phyloP scores from a whole-genome alignment of 1,140 invertebrate species.

The Euwallacea similis region DNA sequence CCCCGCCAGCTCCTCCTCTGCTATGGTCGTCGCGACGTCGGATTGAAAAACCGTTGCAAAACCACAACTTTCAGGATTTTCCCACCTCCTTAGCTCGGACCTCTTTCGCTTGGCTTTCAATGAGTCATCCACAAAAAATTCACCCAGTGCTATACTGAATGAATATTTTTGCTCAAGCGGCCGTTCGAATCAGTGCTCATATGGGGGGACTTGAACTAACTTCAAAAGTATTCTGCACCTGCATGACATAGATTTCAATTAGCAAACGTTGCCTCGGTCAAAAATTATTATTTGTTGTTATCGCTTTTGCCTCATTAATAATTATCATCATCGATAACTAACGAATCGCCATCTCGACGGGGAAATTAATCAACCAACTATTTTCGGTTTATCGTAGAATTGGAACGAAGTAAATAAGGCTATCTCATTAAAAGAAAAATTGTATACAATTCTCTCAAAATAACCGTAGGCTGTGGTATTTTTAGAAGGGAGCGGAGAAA shows the following conservation, averaged over 20 bases:
- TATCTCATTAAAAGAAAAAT: constrained; percentile 46
- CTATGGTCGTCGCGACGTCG: constrained; percentile 18
- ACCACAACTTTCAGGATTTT: constrained; percentile 28
- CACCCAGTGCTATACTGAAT: constrained; percentile 17
- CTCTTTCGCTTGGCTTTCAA: constrained; percentile 38
- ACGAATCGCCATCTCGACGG: background rate
- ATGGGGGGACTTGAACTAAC: background rate
- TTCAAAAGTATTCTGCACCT: background rate
- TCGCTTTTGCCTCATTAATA: background rate
- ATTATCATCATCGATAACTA: background rate
- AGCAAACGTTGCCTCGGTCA: background rate
- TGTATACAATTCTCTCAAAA: constrained; percentile 53
- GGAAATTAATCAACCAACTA: constrained; percentile 24
- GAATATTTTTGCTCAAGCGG: constrained; percentile 18
- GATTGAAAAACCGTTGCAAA: constrained; percentile 23
- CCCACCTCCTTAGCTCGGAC: constrained; percentile 39
- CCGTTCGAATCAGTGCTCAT: background rate
- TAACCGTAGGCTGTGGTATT: constrained; percentile 51
- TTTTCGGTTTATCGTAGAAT: constrained; percentile 29
- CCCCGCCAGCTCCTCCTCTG: constrained; percentile 35
- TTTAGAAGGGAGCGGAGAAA: constrained; percentile 53
- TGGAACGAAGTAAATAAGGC: constrained; percentile 35
- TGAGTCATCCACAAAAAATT: constrained; percentile 39
- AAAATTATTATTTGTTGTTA: constrained; percentile 7
- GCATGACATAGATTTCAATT: background rate